Evolutionary conservation across 1,140 invertebrate genomes (phyloP), one percentile per base, ranked within the genome.

Genomic region (Campoletis sonorensis): DNA sequence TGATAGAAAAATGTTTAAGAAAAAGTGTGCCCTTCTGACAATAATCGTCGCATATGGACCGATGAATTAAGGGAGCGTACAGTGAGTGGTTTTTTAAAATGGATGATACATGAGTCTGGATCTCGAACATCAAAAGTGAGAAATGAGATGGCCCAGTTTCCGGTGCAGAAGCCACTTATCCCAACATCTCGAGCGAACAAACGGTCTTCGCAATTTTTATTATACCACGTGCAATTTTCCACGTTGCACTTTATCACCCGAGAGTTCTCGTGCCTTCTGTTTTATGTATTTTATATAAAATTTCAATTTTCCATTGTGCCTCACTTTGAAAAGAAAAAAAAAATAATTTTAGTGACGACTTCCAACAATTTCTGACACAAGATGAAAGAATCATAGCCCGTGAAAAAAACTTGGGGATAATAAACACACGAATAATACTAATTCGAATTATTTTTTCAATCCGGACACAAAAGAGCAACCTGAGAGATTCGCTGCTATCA

Each of bases 51-150:
- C 40, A 45, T 45, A 5, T 45, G 40, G 40, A 1, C 40, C 40
- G 40, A 11, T 1, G 40, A 11, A 45, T 45, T 45, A 13, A 45
- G 40, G 13, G 11, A 10, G 40, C 40, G 5, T 45, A 45, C 40
- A 13, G 8, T 13, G 40, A 45, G 40, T 45, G 40, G 40, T 45
- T 45, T 45, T 11, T 45, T 13, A 45, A 45, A 45, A 45, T 45
- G 40, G 8, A 45, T 45, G 40, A 45, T 45, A 45, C 87, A 85
- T 81, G 84, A 77, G 78, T 81, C 70, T 67, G 58, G 85, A 79
- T 84, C 82, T 79, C 68, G 71, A 83, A 79, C 21, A 58, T 86
- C 79, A 84, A 84, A 88, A 86, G 40, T 83, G 80, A 88, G 78
- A 85, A 87, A 87, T 85, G 85, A 87, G 86, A 80, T 80, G 80